phyloP scores from a whole-genome alignment of 2,888 invertebrate genomes.

The Lithophane semibrunnea region DNA sequence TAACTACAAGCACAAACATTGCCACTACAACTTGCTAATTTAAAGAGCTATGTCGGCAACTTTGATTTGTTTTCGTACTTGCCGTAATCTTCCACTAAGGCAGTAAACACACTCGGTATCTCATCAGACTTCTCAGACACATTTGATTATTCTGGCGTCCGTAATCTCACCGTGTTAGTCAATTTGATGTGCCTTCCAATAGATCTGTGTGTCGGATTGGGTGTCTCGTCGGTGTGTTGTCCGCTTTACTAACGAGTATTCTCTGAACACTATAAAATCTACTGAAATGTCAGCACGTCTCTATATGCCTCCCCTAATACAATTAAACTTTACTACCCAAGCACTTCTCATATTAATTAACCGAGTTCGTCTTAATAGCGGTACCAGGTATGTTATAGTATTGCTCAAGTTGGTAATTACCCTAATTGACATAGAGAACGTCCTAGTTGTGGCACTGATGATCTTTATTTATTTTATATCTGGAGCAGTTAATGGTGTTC shows the following conservation, averaged over 20 bases:
- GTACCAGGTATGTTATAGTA: slow-evolving; percentile 52
- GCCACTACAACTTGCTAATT: slow-evolving; percentile 43
- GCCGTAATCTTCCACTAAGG: slow-evolving; percentile 41
- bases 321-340: slow-evolving; percentile 54
- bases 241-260: slow-evolving; percentile 43
- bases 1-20: slow-evolving; percentile 27
- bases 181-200: slow-evolving; percentile 52
- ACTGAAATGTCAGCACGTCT: slow-evolving; percentile 1
- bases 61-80: slow-evolving; percentile 42
- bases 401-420: slow-evolving; percentile 57
- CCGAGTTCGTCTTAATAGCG: slow-evolving; percentile 47
- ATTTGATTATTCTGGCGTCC: slow-evolving; percentile 55
- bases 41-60: slow-evolving; percentile 21
- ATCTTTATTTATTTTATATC: slow-evolving; percentile 31
- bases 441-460: slow-evolving; percentile 39
- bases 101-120: slow-evolving; percentile 20
- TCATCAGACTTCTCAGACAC: slow-evolving; percentile 44
- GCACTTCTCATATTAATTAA: slow-evolving; percentile 53
- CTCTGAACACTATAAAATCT: slow-evolving; percentile 39
- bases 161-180: slow-evolving; percentile 42
- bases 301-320: slow-evolving; percentile 36
- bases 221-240: slow-evolving; percentile 16
- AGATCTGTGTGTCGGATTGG: slow-evolving; percentile 33
- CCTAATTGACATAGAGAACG: slow-evolving; percentile 56
- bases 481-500: slow-evolving; percentile 10